Conservation (phyloP, 2,113 vertebrate genomes). For the Ageneiosus marmoratus region DNA sequence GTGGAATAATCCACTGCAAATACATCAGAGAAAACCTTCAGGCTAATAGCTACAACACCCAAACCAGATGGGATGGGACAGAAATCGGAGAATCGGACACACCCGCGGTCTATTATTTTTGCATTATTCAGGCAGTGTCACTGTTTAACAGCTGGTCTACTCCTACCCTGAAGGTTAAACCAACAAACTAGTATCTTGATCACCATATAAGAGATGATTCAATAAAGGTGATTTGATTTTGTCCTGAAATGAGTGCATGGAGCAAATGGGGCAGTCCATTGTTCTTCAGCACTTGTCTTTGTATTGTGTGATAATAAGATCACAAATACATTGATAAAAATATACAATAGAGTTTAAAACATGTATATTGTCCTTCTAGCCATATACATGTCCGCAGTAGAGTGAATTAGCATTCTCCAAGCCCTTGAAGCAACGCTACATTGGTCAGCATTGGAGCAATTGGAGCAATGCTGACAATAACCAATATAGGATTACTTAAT, state of each 20-base stretch:
- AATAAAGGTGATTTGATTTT: constrained; percentile 9
- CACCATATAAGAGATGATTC: neutral
- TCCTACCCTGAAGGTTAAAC: constrained; percentile 2
- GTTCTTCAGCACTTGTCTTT: neutral
- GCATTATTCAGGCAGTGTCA: neutral
- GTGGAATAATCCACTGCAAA: constrained; percentile 1
- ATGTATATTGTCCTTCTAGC: neutral
- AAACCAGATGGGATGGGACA: neutral
- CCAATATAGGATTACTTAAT: neutral
- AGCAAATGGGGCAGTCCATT: neutral
- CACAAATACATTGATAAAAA: neutral
- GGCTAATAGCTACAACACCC: constrained; percentile 33
- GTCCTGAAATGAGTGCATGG: neutral
- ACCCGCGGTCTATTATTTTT: constrained; percentile 27
- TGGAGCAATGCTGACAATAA: neutral
- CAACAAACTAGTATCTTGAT: neutral
- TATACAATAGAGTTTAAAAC: too few relatives aligned
- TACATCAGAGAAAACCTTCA: constrained; percentile 14
- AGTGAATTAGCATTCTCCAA: neutral
- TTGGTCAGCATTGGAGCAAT: too few relatives aligned
- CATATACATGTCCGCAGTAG: neutral
- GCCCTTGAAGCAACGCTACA: neutral
- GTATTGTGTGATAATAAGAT: neutral
- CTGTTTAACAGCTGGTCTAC: neutral
- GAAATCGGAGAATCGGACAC: constrained; percentile 14